Percentiles rank a stretch among this genome's conserved stretches.
Evolutionary conservation across 2,113 vertebrate species (phyloP).

Genomic region (Passer montanus): DNA sequence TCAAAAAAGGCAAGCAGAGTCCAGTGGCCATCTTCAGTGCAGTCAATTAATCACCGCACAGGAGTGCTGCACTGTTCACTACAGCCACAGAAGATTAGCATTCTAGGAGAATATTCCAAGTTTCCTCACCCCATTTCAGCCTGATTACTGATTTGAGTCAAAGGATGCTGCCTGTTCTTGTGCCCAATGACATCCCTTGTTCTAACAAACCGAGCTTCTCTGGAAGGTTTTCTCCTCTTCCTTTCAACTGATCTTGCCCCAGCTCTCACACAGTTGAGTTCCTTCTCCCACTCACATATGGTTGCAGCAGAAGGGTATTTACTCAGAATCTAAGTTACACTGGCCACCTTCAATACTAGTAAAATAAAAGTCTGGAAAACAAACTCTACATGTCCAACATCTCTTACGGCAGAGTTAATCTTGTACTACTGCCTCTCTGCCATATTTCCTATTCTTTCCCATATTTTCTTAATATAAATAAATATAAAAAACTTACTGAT

Average conservation of each 20-base stretch:
- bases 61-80: background rate
- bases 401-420: background rate
- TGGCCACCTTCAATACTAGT: background rate
- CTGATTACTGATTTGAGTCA: background rate
- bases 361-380: background rate
- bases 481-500: conserved; percentile 79
- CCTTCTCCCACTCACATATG: background rate
- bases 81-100: background rate
- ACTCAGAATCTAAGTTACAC: background rate
- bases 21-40: background rate
- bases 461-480: background rate
- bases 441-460: background rate
- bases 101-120: background rate
- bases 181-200: background rate
- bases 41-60: background rate
- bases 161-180: background rate
- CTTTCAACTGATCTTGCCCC: background rate
- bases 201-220: background rate
- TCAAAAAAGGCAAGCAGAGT: background rate
- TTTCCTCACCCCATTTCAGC: background rate
- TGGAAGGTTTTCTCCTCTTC: background rate
- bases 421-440: background rate
- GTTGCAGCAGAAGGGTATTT: background rate
- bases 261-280: background rate
- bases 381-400: background rate